Base-by-base conservation (phyloP, 2,888 invertebrate species). In the Ennomos quercinarius region DNA sequence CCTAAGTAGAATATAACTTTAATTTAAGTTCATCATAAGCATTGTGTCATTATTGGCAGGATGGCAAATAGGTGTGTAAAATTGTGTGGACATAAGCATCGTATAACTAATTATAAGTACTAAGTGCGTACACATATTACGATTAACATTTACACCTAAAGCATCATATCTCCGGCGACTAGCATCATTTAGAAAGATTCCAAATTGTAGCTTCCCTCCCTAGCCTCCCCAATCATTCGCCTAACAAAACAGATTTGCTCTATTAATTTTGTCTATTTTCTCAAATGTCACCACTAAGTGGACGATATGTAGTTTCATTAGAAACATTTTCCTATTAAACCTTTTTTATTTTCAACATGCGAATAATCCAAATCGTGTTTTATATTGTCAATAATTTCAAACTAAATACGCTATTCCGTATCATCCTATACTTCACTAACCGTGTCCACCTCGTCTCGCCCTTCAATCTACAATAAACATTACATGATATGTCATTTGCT, bases 401-500 rank as follows among this genome's bases (percentile, higher is more conserved):
- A 85, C 80, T 80, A 83, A 81, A 77, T 77, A 66, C 73, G 74
- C 72, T 72, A 81, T 76, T 74, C 76, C 76, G 74, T 77, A 76
- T 74, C 76, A 77, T 70, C 78, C 74, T 73, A 70, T 76, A 77
- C 78, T 73, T 86, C 84, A 83, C 84, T 91, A 89, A 89, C 90
- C 90, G 76, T 83, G 42, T 36, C 54, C 54, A 12, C 43, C 60
- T 13, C 47, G n/a, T 17, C 50, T 2, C 38, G 3, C 1, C 34
- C 40, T 49, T 50, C 59, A 17, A 35, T 49, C 50, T 51, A 53
- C 83, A 84, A 84, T 86, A 89, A 90, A 87, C 86, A 83, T 86
- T 86, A 86, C 84, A 80, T 92, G 92, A 92, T 92, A 92, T 92
- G 92, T 92, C 81, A 91, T 89, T 89, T 86, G 81, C 90, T 91